Percentiles rank a stretch among this genome's conserved stretches.
Evolutionary conservation across 92 coral and sea anemone species (phyloP).

Genomic region (Paramuricea clavata): DNA sequence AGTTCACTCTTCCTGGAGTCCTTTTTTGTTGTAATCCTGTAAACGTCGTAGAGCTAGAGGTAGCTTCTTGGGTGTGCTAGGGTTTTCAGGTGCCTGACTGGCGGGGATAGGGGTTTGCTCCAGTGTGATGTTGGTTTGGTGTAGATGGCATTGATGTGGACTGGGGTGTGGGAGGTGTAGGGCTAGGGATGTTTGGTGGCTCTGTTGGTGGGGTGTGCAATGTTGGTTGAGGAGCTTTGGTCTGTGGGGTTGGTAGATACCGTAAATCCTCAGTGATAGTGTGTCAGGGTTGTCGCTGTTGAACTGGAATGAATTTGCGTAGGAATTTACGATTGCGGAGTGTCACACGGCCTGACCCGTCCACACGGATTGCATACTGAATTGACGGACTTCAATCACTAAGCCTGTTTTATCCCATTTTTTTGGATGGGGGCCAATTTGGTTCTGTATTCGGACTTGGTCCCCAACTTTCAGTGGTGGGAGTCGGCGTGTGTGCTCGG

Average conservation of each 20-base stretch:
- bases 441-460: constrained; percentile 10
- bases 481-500: not conserved
- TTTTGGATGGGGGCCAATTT: constrained; percentile 6
- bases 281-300: not conserved
- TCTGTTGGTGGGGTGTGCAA: not conserved
- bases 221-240: not conserved
- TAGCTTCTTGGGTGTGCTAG: constrained; percentile 7
- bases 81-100: not conserved
- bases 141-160: not conserved
- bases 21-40: constrained; percentile 36
- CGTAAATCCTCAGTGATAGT: constrained; percentile 17
- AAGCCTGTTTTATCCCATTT: constrained; percentile 11
- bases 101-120: constrained; percentile 18
- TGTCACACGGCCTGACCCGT: constrained; percentile 2
- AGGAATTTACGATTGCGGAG: constrained; percentile 21
- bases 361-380: not conserved
- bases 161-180: not conserved
- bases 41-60: constrained; percentile 13
- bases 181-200: not conserved
- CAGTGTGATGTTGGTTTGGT: not conserved
- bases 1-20: constrained; percentile 18
- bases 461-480: not conserved
- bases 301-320: not conserved
- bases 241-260: not conserved
- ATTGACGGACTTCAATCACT: not conserved